Evolutionary conservation across 2,113 vertebrate species (phyloP).

Genomic region (Calyptommatus sinebrachiatus): DNA sequence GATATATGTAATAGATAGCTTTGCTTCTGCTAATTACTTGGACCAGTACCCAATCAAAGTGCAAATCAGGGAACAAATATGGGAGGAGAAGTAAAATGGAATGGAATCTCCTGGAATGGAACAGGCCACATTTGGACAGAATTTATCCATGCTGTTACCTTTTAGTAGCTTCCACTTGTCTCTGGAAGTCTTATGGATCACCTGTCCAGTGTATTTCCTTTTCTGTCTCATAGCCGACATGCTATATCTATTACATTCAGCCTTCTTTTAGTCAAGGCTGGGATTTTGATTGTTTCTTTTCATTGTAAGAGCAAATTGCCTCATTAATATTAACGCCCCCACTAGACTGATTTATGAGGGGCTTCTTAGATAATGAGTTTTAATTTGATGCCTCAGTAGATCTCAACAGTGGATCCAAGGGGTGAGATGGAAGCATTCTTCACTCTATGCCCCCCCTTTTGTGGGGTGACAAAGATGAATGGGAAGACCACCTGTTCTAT

Average conservation of each 20-base stretch:
- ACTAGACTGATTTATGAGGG: constrained; percentile 1
- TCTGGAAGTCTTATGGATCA: too few relatives aligned
- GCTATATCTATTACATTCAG: not conserved
- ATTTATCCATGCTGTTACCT: not conserved
- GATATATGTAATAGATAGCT: too few relatives aligned
- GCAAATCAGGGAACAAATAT: too few relatives aligned
- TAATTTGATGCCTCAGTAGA: constrained; percentile 18
- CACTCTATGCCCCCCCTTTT: not conserved
- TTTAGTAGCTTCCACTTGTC: not conserved
- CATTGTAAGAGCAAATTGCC: not conserved
- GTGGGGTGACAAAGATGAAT: too few relatives aligned
- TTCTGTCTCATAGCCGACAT: too few relatives aligned
- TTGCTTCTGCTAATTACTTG: too few relatives aligned
- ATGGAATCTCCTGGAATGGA: not conserved
- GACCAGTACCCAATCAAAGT: too few relatives aligned
- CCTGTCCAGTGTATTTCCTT: too few relatives aligned
- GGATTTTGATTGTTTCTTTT: not conserved
- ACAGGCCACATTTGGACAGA: not conserved
- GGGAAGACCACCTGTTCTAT: not conserved
- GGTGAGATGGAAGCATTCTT: not conserved
- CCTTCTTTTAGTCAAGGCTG: not conserved
- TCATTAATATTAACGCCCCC: constrained; percentile 4
- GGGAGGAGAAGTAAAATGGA: not conserved
- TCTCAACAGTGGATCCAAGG: not conserved
- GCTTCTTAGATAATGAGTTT: constrained; percentile 3